Percentiles rank a stretch among this genome's conserved stretches.
Evolutionary conservation across 2,113 vertebrate species (phyloP).

Genomic region (Salvelinus fontinalis): DNA sequence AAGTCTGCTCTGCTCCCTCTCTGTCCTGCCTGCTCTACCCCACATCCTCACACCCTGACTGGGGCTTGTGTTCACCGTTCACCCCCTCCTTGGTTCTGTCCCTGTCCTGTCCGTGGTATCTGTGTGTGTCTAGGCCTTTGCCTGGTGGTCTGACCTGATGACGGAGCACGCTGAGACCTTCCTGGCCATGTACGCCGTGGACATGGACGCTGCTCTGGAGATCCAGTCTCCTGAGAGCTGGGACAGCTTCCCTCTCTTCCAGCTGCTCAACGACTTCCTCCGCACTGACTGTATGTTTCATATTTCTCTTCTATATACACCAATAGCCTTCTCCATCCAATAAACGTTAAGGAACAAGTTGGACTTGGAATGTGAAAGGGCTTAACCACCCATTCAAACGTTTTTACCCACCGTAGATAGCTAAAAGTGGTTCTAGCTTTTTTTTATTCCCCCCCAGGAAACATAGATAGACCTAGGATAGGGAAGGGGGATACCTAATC

Average conservation of each 20-base stretch:
- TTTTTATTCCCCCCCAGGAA: background rate
- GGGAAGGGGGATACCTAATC: too few relatives aligned
- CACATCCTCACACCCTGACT: background rate
- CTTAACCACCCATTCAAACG: too few relatives aligned
- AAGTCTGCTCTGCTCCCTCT: conserved; percentile 16
- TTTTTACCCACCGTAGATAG: too few relatives aligned
- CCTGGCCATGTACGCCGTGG: conserved; percentile 93
- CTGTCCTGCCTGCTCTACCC: background rate
- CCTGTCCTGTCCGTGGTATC: background rate
- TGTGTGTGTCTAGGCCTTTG: conserved; percentile 87
- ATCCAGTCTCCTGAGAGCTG: conserved; percentile 97
- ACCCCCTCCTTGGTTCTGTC: conserved; percentile 41
- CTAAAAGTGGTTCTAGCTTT: background rate
- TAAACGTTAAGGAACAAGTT: background rate
- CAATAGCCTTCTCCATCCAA: background rate
- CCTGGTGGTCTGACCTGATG: conserved; percentile 99
- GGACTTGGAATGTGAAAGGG: too few relatives aligned
- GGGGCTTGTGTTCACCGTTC: conserved; percentile 35
- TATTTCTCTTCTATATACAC: too few relatives aligned
- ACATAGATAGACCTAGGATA: too few relatives aligned
- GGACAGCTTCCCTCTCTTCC: conserved; percentile 99
- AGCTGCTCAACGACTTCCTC: conserved; percentile 98
- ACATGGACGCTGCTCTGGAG: conserved; percentile 97
- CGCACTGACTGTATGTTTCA: conserved; percentile 91
- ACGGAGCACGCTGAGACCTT: conserved; percentile 98